Percentiles rank a stretch among this genome's conserved stretches.
Evolutionary conservation across 1,140 invertebrate genomes (phyloP).

Genomic region (Babylonia areolata): DNA sequence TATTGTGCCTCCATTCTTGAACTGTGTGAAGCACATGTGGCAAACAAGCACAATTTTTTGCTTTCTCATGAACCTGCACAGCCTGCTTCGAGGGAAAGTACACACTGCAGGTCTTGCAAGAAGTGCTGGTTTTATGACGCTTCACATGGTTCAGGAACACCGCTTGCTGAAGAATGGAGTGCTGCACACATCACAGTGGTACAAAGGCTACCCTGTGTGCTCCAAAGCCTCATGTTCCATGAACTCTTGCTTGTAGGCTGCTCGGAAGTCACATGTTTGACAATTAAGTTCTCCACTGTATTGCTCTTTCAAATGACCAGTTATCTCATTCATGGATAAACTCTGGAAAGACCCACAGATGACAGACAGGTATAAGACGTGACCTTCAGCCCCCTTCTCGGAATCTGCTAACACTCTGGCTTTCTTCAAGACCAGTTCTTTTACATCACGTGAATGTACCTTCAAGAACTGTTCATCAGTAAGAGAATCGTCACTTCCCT

Average conservation of each 20-base stretch:
- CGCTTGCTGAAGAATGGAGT: slow-evolving; percentile 18
- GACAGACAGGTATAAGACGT: background rate
- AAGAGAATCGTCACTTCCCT: background rate
- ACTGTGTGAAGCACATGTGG: background rate
- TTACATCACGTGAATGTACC: background rate
- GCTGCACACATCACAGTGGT: background rate
- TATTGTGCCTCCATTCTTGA: too few relatives aligned
- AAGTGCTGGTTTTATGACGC: background rate
- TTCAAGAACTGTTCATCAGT: background rate
- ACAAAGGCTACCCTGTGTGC: slow-evolving; percentile 33
- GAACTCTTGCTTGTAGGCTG: background rate
- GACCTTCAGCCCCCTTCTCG: background rate
- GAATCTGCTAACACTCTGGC: background rate
- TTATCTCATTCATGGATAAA: background rate
- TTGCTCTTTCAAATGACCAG: background rate
- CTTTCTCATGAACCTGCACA: background rate
- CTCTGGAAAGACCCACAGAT: slow-evolving; percentile 25
- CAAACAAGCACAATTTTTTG: background rate
- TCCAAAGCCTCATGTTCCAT: slow-evolving; percentile 27
- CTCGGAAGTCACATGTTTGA: background rate
- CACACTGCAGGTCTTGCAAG: background rate
- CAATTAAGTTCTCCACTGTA: background rate
- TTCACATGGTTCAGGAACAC: slow-evolving; percentile 23
- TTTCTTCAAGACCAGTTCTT: background rate
- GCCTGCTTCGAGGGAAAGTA: background rate